Evolutionary conservation across 2,113 vertebrate genomes (phyloP), one percentile per base, ranked within the genome.

Genomic region (Toxotes chatareus): DNA sequence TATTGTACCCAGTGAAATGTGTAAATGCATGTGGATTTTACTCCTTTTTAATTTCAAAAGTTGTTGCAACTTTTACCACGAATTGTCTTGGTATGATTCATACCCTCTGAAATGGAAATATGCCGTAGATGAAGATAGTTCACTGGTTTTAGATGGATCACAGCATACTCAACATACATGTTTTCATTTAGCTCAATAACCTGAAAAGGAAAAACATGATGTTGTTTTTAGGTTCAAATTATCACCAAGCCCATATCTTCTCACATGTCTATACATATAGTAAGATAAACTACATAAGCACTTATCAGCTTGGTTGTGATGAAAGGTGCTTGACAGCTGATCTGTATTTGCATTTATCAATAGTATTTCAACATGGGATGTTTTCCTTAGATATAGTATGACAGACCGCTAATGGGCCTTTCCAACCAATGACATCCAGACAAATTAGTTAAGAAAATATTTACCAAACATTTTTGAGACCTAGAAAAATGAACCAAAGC

Each of bases 381-480:
- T 86, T 86, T 86, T 69, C 51, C 17, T 65, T 69, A 70, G 81
- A 73, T 76, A 69, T 47, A 42, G 36, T n/a, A 46, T 63, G 23
- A 66, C 7, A 6, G 19, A 56, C 53, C 71, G 44, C 31, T 57
- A 47, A 40, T 40, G 38, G 73, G 53, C 19, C 72, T 83, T 56
- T 69, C 40, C 69, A 27, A 69, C 55, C 49, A 47, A 13, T 42
- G 10, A 46, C 74, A 49, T n/a, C 31, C 49, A 69, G 49, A 69
- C 42, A 74, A 68, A 55, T 81, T 51, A 46, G 36, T 42, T 62
- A 4, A 11, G 21, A 55, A 81, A 36, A 51, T 71, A 31, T 84
- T 80, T 70, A 32, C 19, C 17, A 79, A 81, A 80, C 3, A 17
- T 76, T 34, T 64, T 36, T 71, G 16, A 23, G 31, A 36, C 32